phyloP scores from a whole-genome alignment of 1,140 invertebrate genomes.

The Andricus grossulariae region DNA sequence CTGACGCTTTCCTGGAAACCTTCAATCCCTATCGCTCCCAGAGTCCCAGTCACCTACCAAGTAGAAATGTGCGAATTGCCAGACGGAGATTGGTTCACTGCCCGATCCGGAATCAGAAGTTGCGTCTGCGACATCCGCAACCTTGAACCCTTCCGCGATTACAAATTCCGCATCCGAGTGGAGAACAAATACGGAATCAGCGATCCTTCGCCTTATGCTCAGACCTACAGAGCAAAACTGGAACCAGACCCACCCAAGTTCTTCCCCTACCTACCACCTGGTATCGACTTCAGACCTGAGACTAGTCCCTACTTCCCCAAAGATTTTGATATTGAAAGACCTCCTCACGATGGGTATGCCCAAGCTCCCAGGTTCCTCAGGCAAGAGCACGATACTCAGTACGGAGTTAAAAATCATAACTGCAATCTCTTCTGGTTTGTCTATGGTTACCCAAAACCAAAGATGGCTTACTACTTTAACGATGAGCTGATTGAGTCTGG shows the following conservation, averaged over 20 bases:
- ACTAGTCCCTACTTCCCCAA: constrained; percentile 92
- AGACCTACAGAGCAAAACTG: constrained; percentile 86
- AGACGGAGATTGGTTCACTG: constrained; percentile 91
- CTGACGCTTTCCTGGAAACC: constrained; percentile 94
- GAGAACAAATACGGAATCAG: constrained; percentile 98
- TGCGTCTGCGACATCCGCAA: constrained; percentile 90
- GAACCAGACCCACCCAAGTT: constrained; percentile 88
- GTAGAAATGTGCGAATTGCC: constrained; percentile 95
- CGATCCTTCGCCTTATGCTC: constrained; percentile 92
- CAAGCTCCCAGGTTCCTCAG: constrained; percentile 89
- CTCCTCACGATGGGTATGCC: constrained; percentile 87
- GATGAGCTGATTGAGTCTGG: constrained; percentile 88
- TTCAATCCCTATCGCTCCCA: constrained; percentile 86
- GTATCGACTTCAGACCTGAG: constrained; percentile 90
- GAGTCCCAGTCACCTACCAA: constrained; percentile 92
- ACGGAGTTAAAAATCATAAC: constrained; percentile 92
- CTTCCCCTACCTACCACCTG: constrained; percentile 86
- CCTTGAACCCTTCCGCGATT: constrained; percentile 90
- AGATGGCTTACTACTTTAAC: constrained; percentile 92
- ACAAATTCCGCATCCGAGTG: constrained; percentile 94
- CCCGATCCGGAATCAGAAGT: constrained; percentile 86
- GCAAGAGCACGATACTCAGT: constrained; percentile 89
- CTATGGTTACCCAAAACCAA: constrained; percentile 94
- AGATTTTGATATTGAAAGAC: constrained; percentile 92
- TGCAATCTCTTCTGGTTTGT: constrained; percentile 93